Conservation (phyloP, 1,140 invertebrate genomes). For the Heliothis virescens region DNA sequence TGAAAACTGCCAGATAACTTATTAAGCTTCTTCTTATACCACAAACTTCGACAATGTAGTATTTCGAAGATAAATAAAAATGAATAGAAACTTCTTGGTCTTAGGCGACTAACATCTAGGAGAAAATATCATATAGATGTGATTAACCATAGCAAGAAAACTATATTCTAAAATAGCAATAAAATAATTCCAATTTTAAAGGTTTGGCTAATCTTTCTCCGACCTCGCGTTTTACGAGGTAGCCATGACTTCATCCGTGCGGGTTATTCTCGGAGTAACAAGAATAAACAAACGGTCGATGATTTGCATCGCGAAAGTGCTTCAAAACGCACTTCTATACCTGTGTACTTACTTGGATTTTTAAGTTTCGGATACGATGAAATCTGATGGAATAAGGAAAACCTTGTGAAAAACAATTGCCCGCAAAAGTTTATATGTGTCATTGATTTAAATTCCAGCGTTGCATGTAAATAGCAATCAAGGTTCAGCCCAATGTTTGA, state of each 20-base stretch:
- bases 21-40: not conserved
- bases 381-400: slow-evolving; percentile 11
- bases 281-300: slow-evolving; percentile 52
- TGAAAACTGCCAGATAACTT: not conserved
- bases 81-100: no score
- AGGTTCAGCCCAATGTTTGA: slow-evolving; percentile 3
- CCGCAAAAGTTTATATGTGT: not conserved
- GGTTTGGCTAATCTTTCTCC: slow-evolving; percentile 16
- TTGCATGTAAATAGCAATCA: not conserved
- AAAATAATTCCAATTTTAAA: no score
- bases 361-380: slow-evolving; percentile 12
- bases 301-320: slow-evolving; percentile 38
- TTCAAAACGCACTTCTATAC: not conserved
- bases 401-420: slow-evolving; percentile 6
- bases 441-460: not conserved
- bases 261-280: slow-evolving; percentile 51
- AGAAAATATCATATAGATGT: not conserved
- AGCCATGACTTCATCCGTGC: slow-evolving; percentile 51
- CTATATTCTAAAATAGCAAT: not conserved
- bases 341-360: no score
- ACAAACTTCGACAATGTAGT: not conserved
- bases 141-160: not conserved
- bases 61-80: no score
- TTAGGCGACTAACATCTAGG: not conserved
- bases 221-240: slow-evolving; percentile 46